These are phyloP conservation scores for Siderastrea radians DNA, from an alignment of 92 coral and sea anemone genomes.

Conservation along the genomic window DNA sequence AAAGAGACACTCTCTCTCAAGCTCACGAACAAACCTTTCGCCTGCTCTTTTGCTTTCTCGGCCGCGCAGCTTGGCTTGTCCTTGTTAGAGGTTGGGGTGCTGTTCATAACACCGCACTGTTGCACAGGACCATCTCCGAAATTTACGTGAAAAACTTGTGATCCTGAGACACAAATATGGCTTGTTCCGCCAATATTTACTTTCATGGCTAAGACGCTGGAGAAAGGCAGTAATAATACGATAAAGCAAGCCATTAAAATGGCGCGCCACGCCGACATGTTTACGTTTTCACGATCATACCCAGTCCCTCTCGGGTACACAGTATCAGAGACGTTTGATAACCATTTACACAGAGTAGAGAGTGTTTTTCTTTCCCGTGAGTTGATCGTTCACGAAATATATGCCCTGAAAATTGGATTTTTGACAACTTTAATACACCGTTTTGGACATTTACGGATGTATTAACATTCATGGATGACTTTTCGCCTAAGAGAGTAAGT, in stretches of 20 bases:
- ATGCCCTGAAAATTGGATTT: slow-evolving; percentile 1
- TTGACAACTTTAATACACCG: background rate
- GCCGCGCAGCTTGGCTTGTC: slow-evolving; percentile 1
- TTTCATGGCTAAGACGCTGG: slow-evolving; percentile 3
- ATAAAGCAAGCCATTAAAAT: background rate
- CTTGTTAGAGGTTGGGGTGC: slow-evolving; percentile 55
- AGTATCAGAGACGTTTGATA: background rate
- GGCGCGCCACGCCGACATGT: slow-evolving; percentile 67
- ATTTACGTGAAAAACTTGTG: slow-evolving; percentile 80
- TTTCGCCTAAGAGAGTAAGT: slow-evolving; percentile 86
- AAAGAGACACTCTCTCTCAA: background rate
- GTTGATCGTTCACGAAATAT: background rate
- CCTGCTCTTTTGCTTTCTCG: slow-evolving; percentile 42
- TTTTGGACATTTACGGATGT: background rate
- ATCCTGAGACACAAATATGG: slow-evolving; percentile 50
- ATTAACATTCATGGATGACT: slow-evolving; percentile 78
- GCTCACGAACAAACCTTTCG: slow-evolving; percentile 7
- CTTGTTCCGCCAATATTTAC: slow-evolving; percentile 6
- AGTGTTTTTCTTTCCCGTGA: background rate
- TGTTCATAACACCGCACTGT: slow-evolving; percentile 62
- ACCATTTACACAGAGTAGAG: background rate
- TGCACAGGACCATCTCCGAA: slow-evolving; percentile 58
- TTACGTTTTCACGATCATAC: slow-evolving; percentile 14
- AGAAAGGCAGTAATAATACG: background rate
- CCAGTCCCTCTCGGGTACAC: slow-evolving; percentile 17